phyloP scores from a whole-genome alignment of 2,888 invertebrate species.

The Diarsia rubi region DNA sequence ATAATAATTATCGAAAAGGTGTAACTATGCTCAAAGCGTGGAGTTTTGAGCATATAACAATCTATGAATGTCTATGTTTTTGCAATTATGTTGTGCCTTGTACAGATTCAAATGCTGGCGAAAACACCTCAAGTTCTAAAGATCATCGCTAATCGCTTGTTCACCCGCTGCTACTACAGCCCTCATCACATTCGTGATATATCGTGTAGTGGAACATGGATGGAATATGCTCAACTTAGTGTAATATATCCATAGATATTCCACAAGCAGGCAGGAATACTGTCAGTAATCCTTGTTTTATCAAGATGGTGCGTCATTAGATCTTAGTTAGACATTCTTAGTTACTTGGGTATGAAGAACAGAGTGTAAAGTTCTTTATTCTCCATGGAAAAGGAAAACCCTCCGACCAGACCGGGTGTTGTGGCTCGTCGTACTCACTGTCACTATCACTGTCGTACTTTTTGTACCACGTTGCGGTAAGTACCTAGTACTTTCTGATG shows the following conservation, averaged over 20 bases:
- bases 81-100: not conserved
- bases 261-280: conserved; percentile 14
- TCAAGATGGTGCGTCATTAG: not conserved
- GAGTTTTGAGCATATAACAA: no score
- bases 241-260: conserved; percentile 39
- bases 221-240: conserved; percentile 45
- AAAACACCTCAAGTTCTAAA: not conserved
- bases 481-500: no score
- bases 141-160: not conserved
- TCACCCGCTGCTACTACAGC: conserved; percentile 40
- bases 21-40: no score
- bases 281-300: conserved; percentile 13
- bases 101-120: not conserved
- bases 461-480: no score
- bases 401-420: no score
- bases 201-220: conserved; percentile 37
- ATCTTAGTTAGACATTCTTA: not conserved
- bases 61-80: not conserved
- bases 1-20: not conserved
- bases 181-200: conserved; percentile 35
- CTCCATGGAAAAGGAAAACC: no score
- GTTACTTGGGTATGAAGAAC: not conserved
- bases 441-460: no score
- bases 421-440: no score
- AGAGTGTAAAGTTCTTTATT: no score